phyloP scores from a whole-genome alignment of 1,140 invertebrate genomes.

The Caenorhabditis inopinata region DNA sequence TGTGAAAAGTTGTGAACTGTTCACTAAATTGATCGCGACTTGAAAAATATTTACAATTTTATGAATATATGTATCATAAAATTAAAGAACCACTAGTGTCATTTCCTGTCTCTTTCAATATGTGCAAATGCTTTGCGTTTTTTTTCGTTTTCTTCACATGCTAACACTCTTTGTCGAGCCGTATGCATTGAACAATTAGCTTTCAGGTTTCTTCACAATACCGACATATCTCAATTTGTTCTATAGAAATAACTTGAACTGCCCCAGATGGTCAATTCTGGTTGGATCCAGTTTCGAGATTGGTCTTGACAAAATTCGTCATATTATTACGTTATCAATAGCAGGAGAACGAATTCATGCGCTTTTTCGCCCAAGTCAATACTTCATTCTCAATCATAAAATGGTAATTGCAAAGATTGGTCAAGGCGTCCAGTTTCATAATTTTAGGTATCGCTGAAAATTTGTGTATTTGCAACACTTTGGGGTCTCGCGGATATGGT shows the following conservation, averaged over 20 bases:
- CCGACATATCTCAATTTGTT: constrained; percentile 40
- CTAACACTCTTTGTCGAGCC: no score
- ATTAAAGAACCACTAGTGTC: no score
- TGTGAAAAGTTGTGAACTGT: no score
- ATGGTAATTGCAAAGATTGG: no score
- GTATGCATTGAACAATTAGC: no score
- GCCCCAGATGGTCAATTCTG: constrained; percentile 37
- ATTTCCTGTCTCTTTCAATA: no score
- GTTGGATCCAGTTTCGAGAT: constrained; percentile 43
- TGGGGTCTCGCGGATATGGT: constrained; percentile 12
- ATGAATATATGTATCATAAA: no score
- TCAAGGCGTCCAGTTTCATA: background rate
- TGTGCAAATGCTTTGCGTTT: no score
- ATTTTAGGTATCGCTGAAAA: constrained; percentile 17
- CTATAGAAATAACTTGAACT: constrained; percentile 38
- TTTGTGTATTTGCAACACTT: background rate
- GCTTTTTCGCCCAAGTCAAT: background rate
- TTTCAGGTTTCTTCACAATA: constrained; percentile 39
- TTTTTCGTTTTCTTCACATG: no score
- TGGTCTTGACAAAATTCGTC: constrained; percentile 10
- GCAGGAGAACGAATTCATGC: constrained; percentile 26
- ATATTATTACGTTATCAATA: constrained; percentile 21
- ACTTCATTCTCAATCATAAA: constrained; percentile 33
- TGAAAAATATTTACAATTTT: no score
- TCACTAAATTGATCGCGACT: no score